These are phyloP conservation scores for Rana temporaria DNA, from an alignment of 2,113 vertebrate species.

Conservation along the genomic window DNA sequence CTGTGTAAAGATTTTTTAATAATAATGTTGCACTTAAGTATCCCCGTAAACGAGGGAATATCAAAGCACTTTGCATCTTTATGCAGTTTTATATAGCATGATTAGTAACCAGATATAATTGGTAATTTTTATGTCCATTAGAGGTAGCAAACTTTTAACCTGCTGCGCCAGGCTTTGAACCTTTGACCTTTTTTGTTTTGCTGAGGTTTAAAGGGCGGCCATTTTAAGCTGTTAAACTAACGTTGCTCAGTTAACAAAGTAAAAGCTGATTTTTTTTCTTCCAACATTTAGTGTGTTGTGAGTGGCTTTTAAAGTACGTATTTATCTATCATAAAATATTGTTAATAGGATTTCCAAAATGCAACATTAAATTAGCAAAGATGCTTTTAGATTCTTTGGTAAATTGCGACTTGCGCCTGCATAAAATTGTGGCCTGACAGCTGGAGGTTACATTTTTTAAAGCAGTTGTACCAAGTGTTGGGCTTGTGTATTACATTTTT, in stretches of 20 bases:
- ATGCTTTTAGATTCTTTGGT: too few species aligned
- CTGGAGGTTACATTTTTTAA: too few species aligned
- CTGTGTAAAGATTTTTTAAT: conserved; percentile 54
- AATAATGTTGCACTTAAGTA: conserved; percentile 56
- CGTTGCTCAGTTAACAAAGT: conserved; percentile 29
- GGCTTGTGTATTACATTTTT: too few species aligned
- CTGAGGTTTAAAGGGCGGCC: conserved; percentile 27
- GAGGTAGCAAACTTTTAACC: conserved; percentile 35
- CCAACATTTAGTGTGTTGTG: neutral
- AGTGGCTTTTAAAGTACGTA: neutral
- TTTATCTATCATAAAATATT: too few species aligned
- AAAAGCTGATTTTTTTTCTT: conserved; percentile 8
- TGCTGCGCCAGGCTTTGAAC: conserved; percentile 45
- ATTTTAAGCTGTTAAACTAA: conserved; percentile 21
- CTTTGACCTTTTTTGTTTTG: conserved; percentile 44
- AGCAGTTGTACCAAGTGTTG: too few species aligned
- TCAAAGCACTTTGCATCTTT: conserved; percentile 53
- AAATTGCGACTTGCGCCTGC: too few species aligned
- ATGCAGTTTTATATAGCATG: conserved; percentile 45
- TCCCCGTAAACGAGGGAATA: conserved; percentile 53
- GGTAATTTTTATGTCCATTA: conserved; percentile 54
- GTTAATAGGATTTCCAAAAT: too few species aligned
- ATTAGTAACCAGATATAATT: conserved; percentile 55
- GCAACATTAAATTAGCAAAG: too few species aligned
- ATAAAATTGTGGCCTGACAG: too few species aligned